Conservation (phyloP, 2,113 vertebrate species). For the Pelmatolapia mariae region DNA sequence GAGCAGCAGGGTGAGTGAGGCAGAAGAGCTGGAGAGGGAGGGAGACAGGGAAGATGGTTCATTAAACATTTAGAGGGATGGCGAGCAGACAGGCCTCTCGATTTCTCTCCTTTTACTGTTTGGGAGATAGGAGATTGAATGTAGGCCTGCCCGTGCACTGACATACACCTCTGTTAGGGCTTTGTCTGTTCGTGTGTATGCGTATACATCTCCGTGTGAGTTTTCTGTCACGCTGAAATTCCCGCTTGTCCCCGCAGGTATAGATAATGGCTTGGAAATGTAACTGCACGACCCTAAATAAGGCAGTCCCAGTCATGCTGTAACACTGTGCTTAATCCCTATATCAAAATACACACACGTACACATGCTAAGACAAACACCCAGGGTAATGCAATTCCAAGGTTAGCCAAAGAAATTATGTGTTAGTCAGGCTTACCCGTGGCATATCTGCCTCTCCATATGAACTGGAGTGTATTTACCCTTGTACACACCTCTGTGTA, state of each 20-base stretch:
- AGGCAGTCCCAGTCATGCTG: neutral
- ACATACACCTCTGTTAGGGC: neutral
- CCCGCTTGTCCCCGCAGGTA: conserved; percentile 22
- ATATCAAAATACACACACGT: neutral
- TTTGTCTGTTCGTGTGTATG: neutral
- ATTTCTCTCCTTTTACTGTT: conserved; percentile 35
- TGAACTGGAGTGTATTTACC: conserved; percentile 49
- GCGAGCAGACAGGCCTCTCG: conserved; percentile 48
- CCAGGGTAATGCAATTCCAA: conserved; percentile 24
- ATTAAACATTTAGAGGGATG: conserved; percentile 62
- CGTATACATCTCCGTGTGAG: neutral
- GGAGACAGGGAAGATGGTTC: conserved; percentile 28
- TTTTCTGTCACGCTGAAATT: neutral
- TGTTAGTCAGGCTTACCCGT: conserved; percentile 4
- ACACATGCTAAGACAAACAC: conserved; percentile 23
- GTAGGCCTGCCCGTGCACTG: conserved; percentile 3
- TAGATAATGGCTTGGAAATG: conserved; percentile 52
- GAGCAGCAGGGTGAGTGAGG: neutral
- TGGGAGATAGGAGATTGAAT: conserved; percentile 25
- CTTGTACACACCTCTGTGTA: conserved; percentile 50
- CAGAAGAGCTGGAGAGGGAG: neutral
- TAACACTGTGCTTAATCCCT: conserved; percentile 23
- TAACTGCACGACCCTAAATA: conserved; percentile 45
- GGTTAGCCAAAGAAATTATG: conserved; percentile 43
- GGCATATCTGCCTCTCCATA: conserved; percentile 11